A percentile compares a stretch with the other conserved stretches of the same genome.
Conservation (phyloP, 2,113 vertebrate genomes). For the Oplegnathus fasciatus region DNA sequence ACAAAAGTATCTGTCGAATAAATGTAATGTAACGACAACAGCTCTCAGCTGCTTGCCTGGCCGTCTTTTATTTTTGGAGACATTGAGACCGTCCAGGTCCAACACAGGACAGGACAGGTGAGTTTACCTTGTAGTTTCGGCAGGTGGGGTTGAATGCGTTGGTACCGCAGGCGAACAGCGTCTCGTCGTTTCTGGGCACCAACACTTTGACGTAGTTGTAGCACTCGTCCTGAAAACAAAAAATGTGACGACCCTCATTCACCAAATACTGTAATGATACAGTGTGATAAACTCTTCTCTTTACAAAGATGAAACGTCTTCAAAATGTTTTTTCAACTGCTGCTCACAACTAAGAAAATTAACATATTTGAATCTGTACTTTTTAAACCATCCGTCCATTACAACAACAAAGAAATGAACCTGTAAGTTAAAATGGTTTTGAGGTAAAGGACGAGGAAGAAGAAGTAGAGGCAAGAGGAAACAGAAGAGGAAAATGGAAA, state of each 20-base stretch:
- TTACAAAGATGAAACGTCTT: too few species aligned
- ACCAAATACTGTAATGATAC: background rate
- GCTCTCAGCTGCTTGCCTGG: too few species aligned
- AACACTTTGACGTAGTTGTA: constrained; percentile 94
- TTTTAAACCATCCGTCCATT: background rate
- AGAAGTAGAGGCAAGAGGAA: too few species aligned
- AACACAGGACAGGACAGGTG: background rate
- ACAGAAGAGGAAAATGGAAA: background rate
- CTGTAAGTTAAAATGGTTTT: background rate
- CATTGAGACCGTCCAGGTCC: too few species aligned
- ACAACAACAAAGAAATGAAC: background rate
- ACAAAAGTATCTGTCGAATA: too few species aligned
- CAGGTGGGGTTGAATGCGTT: constrained; percentile 93
- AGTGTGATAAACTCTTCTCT: background rate
- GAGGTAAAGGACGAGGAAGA: too few species aligned
- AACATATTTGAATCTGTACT: fast-evolving
- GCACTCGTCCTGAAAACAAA: constrained; percentile 87
- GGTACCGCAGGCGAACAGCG: constrained; percentile 90
- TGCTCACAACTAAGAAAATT: background rate
- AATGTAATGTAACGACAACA: too few species aligned
- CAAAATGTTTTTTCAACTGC: too few species aligned
- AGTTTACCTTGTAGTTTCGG: constrained; percentile 88
- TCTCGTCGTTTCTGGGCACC: constrained; percentile 87
- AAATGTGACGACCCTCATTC: background rate
- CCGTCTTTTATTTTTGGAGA: too few species aligned